These are phyloP conservation scores for Pocillopora meandrina DNA, from an alignment of 92 coral and sea anemone species.

Conservation along the genomic window DNA sequence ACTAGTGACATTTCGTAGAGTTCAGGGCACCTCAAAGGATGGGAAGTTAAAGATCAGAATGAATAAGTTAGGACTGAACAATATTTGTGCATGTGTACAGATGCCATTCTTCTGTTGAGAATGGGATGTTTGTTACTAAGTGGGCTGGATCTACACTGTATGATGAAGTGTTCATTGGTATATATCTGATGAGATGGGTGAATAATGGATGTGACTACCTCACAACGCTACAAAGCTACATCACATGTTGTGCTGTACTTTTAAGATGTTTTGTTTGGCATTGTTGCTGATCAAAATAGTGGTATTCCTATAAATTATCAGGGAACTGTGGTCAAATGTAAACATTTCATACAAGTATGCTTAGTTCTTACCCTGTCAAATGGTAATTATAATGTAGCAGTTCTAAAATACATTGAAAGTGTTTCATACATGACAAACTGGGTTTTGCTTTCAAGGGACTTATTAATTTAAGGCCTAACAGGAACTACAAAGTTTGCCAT, in stretches of 20 bases:
- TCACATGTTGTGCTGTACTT: neutral
- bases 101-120: neutral
- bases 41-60: neutral
- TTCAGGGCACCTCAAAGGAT: neutral
- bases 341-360: neutral
- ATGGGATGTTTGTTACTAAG: constrained; percentile 4
- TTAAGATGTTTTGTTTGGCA: neutral
- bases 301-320: neutral
- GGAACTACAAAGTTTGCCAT: neutral
- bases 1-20: neutral
- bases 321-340: neutral
- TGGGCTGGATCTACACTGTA: constrained; percentile 41
- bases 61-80: neutral
- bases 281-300: neutral
- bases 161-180: neutral
- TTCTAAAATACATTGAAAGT: neutral
- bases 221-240: too few species aligned
- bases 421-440: neutral
- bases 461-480: neutral
- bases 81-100: neutral
- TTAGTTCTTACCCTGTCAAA: neutral
- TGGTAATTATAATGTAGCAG: neutral
- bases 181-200: neutral
- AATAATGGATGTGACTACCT: neutral
- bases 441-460: neutral